Evolutionary conservation across 2,113 vertebrate genomes (phyloP).

Genomic region (Uropsilus gracilis): DNA sequence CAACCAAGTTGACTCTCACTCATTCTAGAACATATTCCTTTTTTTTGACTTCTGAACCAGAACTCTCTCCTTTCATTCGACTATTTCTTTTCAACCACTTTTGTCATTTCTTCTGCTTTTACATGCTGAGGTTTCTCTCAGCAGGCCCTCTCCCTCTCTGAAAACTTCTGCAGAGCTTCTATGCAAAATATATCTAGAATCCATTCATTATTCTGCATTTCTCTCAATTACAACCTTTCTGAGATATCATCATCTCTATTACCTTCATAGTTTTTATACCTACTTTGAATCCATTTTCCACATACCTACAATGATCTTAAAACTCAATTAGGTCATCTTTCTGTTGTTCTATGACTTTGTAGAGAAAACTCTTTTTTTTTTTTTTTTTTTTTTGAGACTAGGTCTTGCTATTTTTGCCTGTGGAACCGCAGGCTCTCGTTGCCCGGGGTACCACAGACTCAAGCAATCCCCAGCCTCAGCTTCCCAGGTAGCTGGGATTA

Average conservation of each 20-base stretch:
- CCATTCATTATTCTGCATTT: background rate
- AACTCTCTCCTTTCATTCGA: background rate
- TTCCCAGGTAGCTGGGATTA: too few species aligned
- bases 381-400: too few species aligned
- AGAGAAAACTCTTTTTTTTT: background rate
- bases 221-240: background rate
- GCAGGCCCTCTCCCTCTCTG: background rate
- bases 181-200: background rate
- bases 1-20: background rate
- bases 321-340: background rate
- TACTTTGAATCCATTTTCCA: background rate
- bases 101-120: background rate
- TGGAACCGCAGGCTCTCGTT: too few species aligned
- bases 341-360: background rate
- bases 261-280: background rate
- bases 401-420: too few species aligned
- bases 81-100: background rate
- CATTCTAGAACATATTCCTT: background rate
- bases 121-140: background rate
- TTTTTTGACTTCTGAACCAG: background rate
- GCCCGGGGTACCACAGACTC: too few species aligned
- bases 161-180: background rate
- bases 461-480: too few species aligned
- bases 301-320: background rate
- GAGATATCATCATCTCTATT: background rate